A percentile compares a stretch with the other conserved stretches of the same genome.
Evolutionary conservation across 2,113 vertebrate genomes (phyloP).

Genomic region (Ornithorhynchus anatinus): DNA sequence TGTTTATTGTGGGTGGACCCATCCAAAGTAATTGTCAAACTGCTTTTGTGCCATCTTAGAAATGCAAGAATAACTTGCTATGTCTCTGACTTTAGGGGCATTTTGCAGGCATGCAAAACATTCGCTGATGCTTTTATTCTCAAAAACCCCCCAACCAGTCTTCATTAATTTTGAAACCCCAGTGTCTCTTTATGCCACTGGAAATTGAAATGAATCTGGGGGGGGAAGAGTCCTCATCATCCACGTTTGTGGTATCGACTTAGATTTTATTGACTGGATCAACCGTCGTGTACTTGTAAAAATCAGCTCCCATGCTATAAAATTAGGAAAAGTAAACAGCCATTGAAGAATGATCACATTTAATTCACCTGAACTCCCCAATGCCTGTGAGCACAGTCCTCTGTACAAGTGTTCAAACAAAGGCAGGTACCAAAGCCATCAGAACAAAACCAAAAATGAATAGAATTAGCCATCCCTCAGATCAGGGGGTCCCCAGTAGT

Average conservation of each 20-base stretch:
- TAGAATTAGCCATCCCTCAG: neutral
- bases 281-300: neutral
- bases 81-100: neutral
- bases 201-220: neutral
- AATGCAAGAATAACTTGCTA: neutral
- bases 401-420: neutral
- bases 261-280: conserved; percentile 27
- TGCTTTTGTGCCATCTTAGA: neutral
- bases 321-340: neutral
- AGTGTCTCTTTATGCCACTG: conserved; percentile 18
- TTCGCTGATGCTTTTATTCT: conserved; percentile 29
- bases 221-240: conserved; percentile 6
- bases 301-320: conserved; percentile 13
- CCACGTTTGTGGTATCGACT: neutral
- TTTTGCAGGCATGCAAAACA: neutral
- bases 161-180: conserved; percentile 35
- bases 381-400: neutral
- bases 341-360: neutral
- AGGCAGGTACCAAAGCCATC: neutral
- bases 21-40: neutral
- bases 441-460: neutral
- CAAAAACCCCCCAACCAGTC: conserved; percentile 1
- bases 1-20: neutral
- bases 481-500: neutral
- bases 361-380: neutral